Percentiles rank a stretch among this genome's conserved stretches.
Evolutionary conservation across 2,113 vertebrate genomes (phyloP).

Genomic region (Passerina amoena): DNA sequence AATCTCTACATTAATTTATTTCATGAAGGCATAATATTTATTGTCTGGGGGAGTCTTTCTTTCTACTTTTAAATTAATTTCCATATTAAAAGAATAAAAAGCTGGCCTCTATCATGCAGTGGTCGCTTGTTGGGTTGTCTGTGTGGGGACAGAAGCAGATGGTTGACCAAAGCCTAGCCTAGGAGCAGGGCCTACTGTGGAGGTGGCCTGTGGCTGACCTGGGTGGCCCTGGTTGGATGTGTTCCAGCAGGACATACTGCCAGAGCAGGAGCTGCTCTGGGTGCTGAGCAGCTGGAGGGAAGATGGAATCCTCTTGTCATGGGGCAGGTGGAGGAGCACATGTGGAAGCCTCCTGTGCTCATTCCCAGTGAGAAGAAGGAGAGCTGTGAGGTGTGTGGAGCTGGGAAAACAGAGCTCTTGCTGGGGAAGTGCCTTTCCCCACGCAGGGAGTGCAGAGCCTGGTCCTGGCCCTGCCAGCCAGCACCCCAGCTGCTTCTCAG

Average conservation of each 20-base stretch:
- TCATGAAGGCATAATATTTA: conserved; percentile 76
- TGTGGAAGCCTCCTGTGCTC: background rate
- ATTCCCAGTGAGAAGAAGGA: background rate
- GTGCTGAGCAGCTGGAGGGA: background rate
- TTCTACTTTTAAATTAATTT: conserved; percentile 64
- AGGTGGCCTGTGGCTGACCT: background rate
- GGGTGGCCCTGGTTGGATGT: fast-evolving
- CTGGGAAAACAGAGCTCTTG: background rate
- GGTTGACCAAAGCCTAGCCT: background rate
- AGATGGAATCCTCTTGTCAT: background rate
- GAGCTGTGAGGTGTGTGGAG: background rate
- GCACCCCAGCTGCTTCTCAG: background rate
- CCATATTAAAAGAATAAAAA: conserved; percentile 19
- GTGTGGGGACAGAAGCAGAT: background rate
- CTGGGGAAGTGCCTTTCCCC: background rate
- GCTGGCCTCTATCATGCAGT: conserved; percentile 19
- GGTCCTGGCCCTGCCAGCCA: background rate
- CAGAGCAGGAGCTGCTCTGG: background rate
- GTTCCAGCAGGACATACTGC: background rate
- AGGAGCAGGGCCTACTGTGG: background rate
- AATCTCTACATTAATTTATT: conserved; percentile 78
- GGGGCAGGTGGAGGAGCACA: background rate
- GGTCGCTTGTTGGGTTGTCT: conserved; percentile 19
- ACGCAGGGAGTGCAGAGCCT: fast-evolving
- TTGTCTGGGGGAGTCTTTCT: conserved; percentile 62